Percentiles rank a stretch among this genome's conserved stretches.
Evolutionary conservation across 2,888 invertebrate genomes (phyloP).

Genomic region (Dynastes maya): DNA sequence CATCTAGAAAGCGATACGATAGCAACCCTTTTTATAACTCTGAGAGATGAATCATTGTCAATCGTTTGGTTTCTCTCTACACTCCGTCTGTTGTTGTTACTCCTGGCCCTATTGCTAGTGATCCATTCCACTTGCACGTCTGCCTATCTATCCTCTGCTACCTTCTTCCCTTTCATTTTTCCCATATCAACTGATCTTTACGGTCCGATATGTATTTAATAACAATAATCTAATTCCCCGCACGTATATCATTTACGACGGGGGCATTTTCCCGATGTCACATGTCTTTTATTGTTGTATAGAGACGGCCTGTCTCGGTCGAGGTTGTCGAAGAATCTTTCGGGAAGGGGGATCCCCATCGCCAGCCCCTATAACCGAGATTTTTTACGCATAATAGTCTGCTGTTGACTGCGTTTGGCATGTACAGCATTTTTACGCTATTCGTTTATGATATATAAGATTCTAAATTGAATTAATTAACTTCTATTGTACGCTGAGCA

Average conservation of each 20-base stretch:
- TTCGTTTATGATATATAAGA: conserved; percentile 9
- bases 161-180: conserved; percentile 41
- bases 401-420: conserved; percentile 5
- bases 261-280: conserved; percentile 68
- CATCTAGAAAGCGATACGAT: too few relatives aligned
- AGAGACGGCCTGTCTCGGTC: background rate
- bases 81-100: conserved; percentile 4
- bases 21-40: conserved; percentile 33
- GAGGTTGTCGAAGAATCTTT: background rate
- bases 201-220: conserved; percentile 64
- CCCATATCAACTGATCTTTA: conserved; percentile 60
- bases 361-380: background rate
- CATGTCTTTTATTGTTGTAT: conserved; percentile 66
- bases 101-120: background rate
- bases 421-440: background rate
- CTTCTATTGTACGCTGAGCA: background rate
- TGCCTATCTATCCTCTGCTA: background rate
- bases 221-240: conserved; percentile 62
- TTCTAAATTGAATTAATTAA: conserved; percentile 13
- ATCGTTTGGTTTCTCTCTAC: conserved; percentile 1
- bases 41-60: conserved; percentile 57
- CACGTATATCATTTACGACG: conserved; percentile 66
- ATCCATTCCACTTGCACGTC: too few relatives aligned
- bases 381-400: conserved; percentile 2
- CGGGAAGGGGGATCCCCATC: background rate